Base-by-base conservation (phyloP, 2,888 invertebrate genomes). In the Ormyrus nitidulus region DNA sequence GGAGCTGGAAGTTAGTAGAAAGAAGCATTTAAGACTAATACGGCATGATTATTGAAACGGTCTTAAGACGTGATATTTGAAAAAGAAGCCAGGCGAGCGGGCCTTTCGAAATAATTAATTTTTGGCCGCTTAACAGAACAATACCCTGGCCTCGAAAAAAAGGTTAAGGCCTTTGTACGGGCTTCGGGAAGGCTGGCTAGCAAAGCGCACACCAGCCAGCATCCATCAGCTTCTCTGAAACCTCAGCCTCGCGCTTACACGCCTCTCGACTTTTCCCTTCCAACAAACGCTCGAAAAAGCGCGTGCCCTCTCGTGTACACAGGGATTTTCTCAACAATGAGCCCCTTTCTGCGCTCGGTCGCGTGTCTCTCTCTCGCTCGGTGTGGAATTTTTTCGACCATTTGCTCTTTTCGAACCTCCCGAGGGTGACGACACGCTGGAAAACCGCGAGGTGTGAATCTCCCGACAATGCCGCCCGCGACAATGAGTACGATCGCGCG, bases 381-480 rank as follows among this genome's bases (percentile, higher is more conserved):
- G 7, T 51, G n/a, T n/a, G 54, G 74, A 71, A 71, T 70, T 81
- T 78, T 72, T 64, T 79, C 79, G 79, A 73, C 79, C 79, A 69
- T 79, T 81, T 81, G 81, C 79, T 79, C 81, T 72, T 81, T 81
- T 81, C 49, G 75, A 34, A 34, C 34, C 34, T 34, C 34, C 34
- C 34, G 34, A 34, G 34, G 34, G 34, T 34, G 34, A 34, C 34
- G 34, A 34, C 34, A 34, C 34, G 34, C 34, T 34, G 34, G 34
- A 34, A 34, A 34, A 34, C 34, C 34, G 34, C 34, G 34, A 34
- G 34, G 89, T 89, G 88, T 86, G 88, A 89, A 90, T 89, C 89
- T 34, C 34, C 34, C 34, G 34, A 34, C 34, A 34, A 34, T 34
- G 34, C 34, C 34, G 34, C 34, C 34, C 34, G 34, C 34, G 85